Evolutionary conservation across 2,888 invertebrate genomes (phyloP), one percentile per base, ranked within the genome.

Genomic region (Oscheius sp.): DNA sequence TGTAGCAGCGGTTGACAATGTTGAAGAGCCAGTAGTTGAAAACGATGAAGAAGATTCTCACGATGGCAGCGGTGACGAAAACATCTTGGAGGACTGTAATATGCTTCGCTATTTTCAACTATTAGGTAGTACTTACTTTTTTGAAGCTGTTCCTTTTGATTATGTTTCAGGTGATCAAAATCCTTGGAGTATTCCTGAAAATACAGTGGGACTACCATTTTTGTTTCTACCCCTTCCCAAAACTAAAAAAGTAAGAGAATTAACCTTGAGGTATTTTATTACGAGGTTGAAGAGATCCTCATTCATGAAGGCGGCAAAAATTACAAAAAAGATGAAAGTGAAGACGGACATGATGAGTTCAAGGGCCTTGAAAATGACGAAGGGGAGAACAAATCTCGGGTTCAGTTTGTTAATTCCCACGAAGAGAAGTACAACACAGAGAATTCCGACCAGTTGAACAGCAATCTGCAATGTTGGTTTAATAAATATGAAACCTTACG

Each of bases 1-100:
- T 37, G 35, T 66, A 66, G 21, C 53, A 51, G 9, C 66, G 32
- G 21, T 66, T 53, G 66, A 33, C 66, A 32, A 66, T 66, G 33
- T 51, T 32, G 32, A 53, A 66, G 66, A 66, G 35, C 66, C 66
- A 66, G 50, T 53, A 51, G 13, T 66, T 53, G 51, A 66, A 5
- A 9, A 50, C 7, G 21, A 50, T 11, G 48, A n/a, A 2, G 33
- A 63, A 33, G 48, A n/a, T 2, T 21, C 13, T 48, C 13, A 32
- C 63, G 2, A 63, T n/a, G n/a, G 33, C 47, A n/a, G 29, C 29
- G 32, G 47, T n/a, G 33, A 63, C 5, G 37, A n/a, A 48, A 47
- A 50, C 21, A 5, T 47, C 21, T 2, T 21, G 33, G 21, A 11
- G n/a, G n/a, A 42, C 32, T 50, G 33, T 3, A 58, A 58, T 2